Evolutionary conservation across 2,797 vertebrate species (phyloP), one percentile per base, ranked within the genome.

Genomic region (Smutsia temminckii): DNA sequence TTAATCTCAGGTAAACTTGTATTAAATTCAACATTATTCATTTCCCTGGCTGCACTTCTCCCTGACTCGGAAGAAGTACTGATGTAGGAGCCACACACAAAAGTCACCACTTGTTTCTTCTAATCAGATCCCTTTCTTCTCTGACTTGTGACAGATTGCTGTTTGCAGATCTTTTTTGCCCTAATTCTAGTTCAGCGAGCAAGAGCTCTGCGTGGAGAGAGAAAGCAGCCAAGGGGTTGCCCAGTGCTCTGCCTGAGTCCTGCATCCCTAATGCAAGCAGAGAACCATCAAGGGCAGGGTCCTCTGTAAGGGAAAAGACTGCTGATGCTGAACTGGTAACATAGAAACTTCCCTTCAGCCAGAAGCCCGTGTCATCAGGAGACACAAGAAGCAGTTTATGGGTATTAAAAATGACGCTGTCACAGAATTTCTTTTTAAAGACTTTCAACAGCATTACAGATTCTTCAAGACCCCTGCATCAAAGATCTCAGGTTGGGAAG

Each of bases 1-100:
- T 95, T 96, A 97, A 96, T 98, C 97, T 97, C 97, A 81, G 96
- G 97, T 97, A 98, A 98, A 98, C 96, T 96, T 97, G 97, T 97
- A 98, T 95, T 53, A 95, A 94, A 89, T 93, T 94, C 79, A 96
- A 95, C 97, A 96, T 98, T 96, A 92, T 93, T 98, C 97, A 89
- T 94, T 83, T 80, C 5, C 93, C 81, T 92, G 96, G 89, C 91
- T 97, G 83, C 93, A 89, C 69, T 96, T 97, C 96, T 96, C 95
- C 64, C 66, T 87, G 71, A 97, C 93, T 97, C 84, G 55, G 97
- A 98, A 97, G 97, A 96, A 10, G 37, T 95, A 85, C 97, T 97
- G 96, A 97, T 96, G 95, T 66, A 74, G 92, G 95, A 88, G 94
- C 61, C 91, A 74, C 86, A 98, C 98, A 98, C 97, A 98, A 97